Evolutionary conservation across 2,113 vertebrate species (phyloP), one percentile per base, ranked within the genome.

Genomic region (Micromys minutus): DNA sequence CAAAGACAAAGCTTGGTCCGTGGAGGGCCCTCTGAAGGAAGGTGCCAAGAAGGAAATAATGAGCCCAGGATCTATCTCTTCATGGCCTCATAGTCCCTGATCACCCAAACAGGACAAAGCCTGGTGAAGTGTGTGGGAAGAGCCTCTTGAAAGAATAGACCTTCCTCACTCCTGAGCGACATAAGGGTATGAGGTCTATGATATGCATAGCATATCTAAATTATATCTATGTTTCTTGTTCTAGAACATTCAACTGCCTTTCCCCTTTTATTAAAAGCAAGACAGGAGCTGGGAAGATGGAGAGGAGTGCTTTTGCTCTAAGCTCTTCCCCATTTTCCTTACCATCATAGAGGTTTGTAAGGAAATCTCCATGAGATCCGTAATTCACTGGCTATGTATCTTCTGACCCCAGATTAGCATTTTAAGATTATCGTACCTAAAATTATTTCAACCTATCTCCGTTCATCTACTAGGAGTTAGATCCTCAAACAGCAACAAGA

Each of bases 401-500:
- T 94, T 26, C 94, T 65, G 57, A 87, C 16, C 22, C 36, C 15
- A 83, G 52, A 42, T 80, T 29, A 93, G 81, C 42, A 71, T 42
- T 91, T 90, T 61, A 85, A 94, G 52, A 87, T 55, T 11, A 42
- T 61, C 75, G 7, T 5, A 95, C 89, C 22, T 92, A 77, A 77
- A 92, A 83, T 87, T 88, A 89, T 50, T 89, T 81, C 39, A 92
- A 85, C 3, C 63, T 45, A 45, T n/a, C 22, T 79, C 55, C 63
- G 31, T 80, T 80, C 39, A 81, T 39, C 36, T 39, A 59, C 11
- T 22, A 15, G 52, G 13, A 59, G 52, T 55, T 52, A 22, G 8
- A 4, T 6, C 12, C 52, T 39, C 55, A 57, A 57, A 39, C 29
- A 59, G 55, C 24, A 42, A 45, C 59, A 63, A 31, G 39, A 63